A percentile compares a stretch with the other conserved stretches of the same genome.
These are phyloP conservation scores for Itoplectis maculator DNA, from an alignment of 2,888 invertebrate genomes.

Conservation along the genomic window DNA sequence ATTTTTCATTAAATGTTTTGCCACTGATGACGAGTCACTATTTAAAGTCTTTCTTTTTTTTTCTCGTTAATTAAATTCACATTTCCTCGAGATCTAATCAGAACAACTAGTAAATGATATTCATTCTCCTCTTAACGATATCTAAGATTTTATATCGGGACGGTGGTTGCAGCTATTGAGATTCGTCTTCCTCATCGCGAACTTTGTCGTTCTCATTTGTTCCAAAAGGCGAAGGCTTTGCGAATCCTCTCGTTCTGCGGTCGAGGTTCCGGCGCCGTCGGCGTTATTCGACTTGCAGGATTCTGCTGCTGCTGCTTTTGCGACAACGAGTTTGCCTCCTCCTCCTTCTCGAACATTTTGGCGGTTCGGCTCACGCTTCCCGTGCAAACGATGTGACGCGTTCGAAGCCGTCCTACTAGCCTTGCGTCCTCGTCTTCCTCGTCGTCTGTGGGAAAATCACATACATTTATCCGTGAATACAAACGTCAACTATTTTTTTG, in stretches of 20 bases:
- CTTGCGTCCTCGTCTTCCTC: constrained; percentile 78
- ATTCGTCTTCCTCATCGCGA: constrained; percentile 5
- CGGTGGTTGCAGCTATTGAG: constrained; percentile 26
- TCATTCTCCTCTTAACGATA: constrained; percentile 14
- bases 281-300: constrained; percentile 64
- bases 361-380: constrained; percentile 83
- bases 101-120: constrained; percentile 39
- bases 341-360: constrained; percentile 81
- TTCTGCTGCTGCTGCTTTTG: constrained; percentile 49
- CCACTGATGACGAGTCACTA: constrained; percentile 40
- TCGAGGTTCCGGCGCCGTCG: constrained; percentile 65
- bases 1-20: constrained; percentile 44
- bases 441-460: constrained; percentile 69
- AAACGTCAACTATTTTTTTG: background rate
- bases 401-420: constrained; percentile 71
- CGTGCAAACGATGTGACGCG: constrained; percentile 75
- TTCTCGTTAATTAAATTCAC: constrained; percentile 33
- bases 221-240: constrained; percentile 85
- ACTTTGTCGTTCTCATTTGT: constrained; percentile 75
- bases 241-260: constrained; percentile 82
- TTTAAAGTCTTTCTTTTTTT: constrained; percentile 50
- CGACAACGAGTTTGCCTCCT: constrained; percentile 63
- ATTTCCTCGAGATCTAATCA: constrained; percentile 37
- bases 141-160: constrained; percentile 26
- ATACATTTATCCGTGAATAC: constrained; percentile 21